phyloP scores from a whole-genome alignment of 2,113 vertebrate genomes.

The Nettapus auritus region DNA sequence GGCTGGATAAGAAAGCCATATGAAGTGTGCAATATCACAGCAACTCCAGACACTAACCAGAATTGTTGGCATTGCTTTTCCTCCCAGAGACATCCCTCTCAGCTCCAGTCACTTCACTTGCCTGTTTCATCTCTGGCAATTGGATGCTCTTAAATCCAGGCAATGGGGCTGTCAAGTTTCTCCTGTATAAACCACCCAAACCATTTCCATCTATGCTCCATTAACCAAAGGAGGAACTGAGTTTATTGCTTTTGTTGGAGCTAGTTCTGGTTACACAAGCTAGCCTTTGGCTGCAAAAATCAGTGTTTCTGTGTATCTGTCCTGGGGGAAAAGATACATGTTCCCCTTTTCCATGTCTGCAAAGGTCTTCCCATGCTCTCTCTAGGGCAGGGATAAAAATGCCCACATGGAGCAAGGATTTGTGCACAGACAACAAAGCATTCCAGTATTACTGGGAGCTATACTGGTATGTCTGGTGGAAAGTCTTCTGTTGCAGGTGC shows the following conservation, averaged over 20 bases:
- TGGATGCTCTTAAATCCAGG: not conserved
- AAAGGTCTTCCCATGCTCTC: not conserved
- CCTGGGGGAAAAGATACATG: not conserved
- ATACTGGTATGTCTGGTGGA: not conserved
- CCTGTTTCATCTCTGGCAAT: not conserved
- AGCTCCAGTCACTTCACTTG: not conserved
- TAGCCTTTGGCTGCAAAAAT: not conserved
- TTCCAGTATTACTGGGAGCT: not conserved
- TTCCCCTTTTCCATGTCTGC: not conserved
- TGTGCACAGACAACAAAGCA: not conserved
- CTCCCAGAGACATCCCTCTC: not conserved
- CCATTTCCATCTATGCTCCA: not conserved
- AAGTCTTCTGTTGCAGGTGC: not conserved
- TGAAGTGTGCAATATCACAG: not conserved
- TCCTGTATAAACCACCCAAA: not conserved
- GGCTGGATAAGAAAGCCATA: not conserved
- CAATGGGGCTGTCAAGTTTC: not conserved
- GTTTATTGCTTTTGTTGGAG: not conserved
- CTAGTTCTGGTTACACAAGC: not conserved
- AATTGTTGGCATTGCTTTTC: not conserved
- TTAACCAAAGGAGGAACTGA: not conserved
- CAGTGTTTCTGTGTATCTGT: not conserved
- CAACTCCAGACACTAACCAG: not conserved
- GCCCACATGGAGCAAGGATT: not conserved
- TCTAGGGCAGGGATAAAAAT: not conserved